Evolutionary conservation across 2,888 invertebrate genomes (phyloP).

Genomic region (Perizoma affinitatum): DNA sequence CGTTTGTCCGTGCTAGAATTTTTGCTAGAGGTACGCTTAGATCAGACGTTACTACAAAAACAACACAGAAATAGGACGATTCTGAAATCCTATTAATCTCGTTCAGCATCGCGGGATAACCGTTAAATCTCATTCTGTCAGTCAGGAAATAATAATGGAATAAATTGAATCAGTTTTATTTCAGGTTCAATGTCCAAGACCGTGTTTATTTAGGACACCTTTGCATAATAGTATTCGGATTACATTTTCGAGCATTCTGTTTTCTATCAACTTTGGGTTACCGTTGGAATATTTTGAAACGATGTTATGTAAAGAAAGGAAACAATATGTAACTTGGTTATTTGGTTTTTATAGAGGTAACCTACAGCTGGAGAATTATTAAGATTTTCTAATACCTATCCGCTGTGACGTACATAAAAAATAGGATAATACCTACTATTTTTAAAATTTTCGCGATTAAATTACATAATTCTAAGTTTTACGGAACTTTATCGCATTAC

Average conservation of each 20-base stretch:
- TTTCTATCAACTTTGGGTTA: conserved; percentile 1
- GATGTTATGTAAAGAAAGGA: no score
- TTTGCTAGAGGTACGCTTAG: not conserved
- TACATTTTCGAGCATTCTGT: conserved; percentile 8
- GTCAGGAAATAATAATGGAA: conserved; percentile 35
- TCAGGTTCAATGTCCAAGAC: conserved; percentile 69
- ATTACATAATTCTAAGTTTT: no score
- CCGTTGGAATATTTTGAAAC: no score
- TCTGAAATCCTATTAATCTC: conserved; percentile 9
- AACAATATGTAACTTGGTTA: no score
- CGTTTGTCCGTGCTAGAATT: no score
- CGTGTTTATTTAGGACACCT: conserved; percentile 47
- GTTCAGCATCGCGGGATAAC: conserved; percentile 4
- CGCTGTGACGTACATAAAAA: no score
- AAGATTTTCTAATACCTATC: no score
- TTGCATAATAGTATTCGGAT: conserved; percentile 45
- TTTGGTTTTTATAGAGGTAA: no score
- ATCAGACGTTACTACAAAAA: conserved; percentile 2
- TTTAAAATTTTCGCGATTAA: no score
- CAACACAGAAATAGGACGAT: conserved; percentile 12
- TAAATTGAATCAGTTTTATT: conserved; percentile 50
- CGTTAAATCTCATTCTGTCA: conserved; percentile 21
- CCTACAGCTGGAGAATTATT: no score
- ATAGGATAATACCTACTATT: no score
- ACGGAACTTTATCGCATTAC: no score